These are phyloP conservation scores for Trematomus bernacchii DNA, from an alignment of 2,797 vertebrate species.

Conservation along the genomic window DNA sequence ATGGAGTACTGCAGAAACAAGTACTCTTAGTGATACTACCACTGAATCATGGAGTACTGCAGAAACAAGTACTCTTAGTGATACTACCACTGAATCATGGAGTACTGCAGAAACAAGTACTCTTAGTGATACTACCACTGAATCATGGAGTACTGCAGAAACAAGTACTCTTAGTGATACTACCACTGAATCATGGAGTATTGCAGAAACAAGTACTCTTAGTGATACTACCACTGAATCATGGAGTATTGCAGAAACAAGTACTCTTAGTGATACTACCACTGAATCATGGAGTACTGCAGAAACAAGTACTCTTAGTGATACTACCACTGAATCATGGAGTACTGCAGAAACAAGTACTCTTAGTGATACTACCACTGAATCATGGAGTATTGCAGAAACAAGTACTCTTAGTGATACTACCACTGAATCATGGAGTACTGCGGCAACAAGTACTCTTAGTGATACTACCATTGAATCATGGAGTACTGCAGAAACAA, in stretches of 20 bases:
- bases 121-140: too few species aligned
- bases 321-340: conserved; percentile 1
- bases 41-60: too few species aligned
- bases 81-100: conserved; percentile 9
- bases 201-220: conserved; percentile 20
- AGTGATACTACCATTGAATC: conserved; percentile 7
- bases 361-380: conserved; percentile 1
- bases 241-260: conserved; percentile 15
- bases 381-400: neutral
- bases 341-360: conserved; percentile 19
- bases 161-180: conserved; percentile 22
- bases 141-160: conserved; percentile 15
- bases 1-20: too few species aligned
- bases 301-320: conserved; percentile 23
- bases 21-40: too few species aligned
- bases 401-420: neutral
- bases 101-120: conserved; percentile 11
- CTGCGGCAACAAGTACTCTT: conserved; percentile 16
- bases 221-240: conserved; percentile 10
- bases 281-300: neutral
- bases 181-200: neutral
- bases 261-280: conserved; percentile 7
- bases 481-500: conserved; percentile 12
- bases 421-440: conserved; percentile 18
- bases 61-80: too few species aligned